Evolutionary conservation across 2,888 invertebrate genomes (phyloP), one percentile per base, ranked within the genome.

Genomic region (Heliconius ismenius): DNA sequence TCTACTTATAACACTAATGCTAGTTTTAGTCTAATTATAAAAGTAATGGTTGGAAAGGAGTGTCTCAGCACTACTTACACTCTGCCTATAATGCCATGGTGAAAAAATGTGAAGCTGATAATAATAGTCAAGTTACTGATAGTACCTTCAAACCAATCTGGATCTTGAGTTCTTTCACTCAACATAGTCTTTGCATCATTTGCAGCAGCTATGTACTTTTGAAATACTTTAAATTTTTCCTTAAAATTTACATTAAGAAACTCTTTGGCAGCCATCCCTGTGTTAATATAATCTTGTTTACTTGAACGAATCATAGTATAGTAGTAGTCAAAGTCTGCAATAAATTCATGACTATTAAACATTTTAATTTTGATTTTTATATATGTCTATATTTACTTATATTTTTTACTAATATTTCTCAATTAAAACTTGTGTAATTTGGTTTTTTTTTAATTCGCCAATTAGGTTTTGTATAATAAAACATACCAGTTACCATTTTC

Each of bases 111-210:
- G 26, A 26, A 26, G 26, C 26, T 26, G n/a, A 58, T 62, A 60
- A 62, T 11, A 68, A 13, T 70, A 36, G 49, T 21, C 6, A 18
- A 49, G 49, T 11, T 60, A 36, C 7, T 39, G 24, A 68, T 4
- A 74, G 82, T 94, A 92, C 97, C 97, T 92, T 95, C 94, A 91
- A 98, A 98, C 98, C 98, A 98, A 79, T 95, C 96, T 0, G 96
- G 96, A 89, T 98, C 96, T 79, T 97, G 96, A 15, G 95, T 91
- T 80, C 95, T 95, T 65, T 94, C 94, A 84, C 96, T 96, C 39
- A 95, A 91, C 81, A 93, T 89, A 0, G 96, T 96, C 26, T 94
- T 93, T 9, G 95, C 93, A 84, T 96, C 95, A 81, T 94, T 87
- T 10, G 89, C 94, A 18, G 89, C 88, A 15, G 88, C 85, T 10